These are phyloP conservation scores for Microtus richardsoni DNA, from an alignment of 2,113 vertebrate species.

Conservation along the genomic window DNA sequence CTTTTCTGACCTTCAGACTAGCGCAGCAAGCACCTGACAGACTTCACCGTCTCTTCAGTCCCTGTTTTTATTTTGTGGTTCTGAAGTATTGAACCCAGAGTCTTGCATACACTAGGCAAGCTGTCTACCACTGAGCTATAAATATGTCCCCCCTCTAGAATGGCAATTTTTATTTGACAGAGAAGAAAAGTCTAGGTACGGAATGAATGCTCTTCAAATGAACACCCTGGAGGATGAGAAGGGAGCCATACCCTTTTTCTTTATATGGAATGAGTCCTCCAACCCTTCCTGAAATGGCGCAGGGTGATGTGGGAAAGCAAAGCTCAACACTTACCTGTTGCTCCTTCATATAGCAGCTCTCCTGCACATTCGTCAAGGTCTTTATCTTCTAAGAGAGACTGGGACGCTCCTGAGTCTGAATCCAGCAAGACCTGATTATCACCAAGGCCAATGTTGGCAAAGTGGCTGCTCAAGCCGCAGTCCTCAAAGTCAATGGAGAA, in stretches of 20 bases:
- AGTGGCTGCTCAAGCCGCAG: slow-evolving; percentile 83
- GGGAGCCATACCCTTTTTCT: neutral
- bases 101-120: neutral
- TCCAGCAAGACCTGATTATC: slow-evolving; percentile 84
- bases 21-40: neutral
- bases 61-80: neutral
- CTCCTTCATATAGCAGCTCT: slow-evolving; percentile 81
- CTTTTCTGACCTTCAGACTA: neutral
- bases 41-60: no score
- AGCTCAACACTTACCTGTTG: slow-evolving; percentile 82
- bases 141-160: neutral
- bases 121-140: neutral
- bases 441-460: slow-evolving; percentile 83
- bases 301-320: fast-evolving
- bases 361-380: slow-evolving; percentile 72
- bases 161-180: neutral
- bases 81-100: neutral
- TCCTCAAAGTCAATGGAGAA: slow-evolving; percentile 86
- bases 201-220: neutral
- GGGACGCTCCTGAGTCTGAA: slow-evolving; percentile 77
- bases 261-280: no score
- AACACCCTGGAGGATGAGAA: neutral
- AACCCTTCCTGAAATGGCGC: neutral
- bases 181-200: neutral
- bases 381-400: slow-evolving; percentile 79